Evolutionary conservation across 2,113 vertebrate genomes (phyloP), one percentile per base, ranked within the genome.

Genomic region (Trogon melanurus): DNA sequence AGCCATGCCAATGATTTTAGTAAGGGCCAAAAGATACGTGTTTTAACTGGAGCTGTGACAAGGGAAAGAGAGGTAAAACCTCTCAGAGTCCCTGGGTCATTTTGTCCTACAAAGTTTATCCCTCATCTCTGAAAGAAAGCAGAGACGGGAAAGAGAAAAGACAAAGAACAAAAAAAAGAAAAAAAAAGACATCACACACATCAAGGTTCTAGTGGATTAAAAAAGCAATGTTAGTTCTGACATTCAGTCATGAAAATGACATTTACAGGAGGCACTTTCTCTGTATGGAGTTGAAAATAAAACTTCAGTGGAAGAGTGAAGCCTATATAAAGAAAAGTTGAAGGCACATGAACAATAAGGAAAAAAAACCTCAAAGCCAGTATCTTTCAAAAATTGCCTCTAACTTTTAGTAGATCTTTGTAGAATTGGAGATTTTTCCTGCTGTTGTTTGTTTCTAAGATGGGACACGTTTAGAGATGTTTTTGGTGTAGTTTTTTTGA

Each of bases 401-500:
- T 25, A 48, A 47, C 19, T 80, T 51, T 14, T 11, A 53, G 65
- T 10, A n/a, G 25, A 69, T 48, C 82, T 88, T 10, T 1, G 48
- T 22, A 60, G 60, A 80, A 66, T 2, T 71, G 3, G 6, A 22
- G 23, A 73, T 62, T 57, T 66, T 65, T 69, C 32, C 62, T 92
- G 32, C 1, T 1, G 18, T 18, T 38, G 11, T 61, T 91, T 73
- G 27, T 23, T 74, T 89, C 16, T n/a, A 41, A 70, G 54, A 53
- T 7, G 5, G 16, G 12, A 45, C 0, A 0, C 1, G 3, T 19
- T 58, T 41, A 82, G 8, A 50, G 61, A n/a, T 22, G 30, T 36
- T 32, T n/a, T 36, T n/a, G 1, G 14, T 22, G 20, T 17, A 13
- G 10, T 4, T 62, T 60, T 25, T 25, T 32, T 60, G 1, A 10